phyloP scores from a whole-genome alignment of 2,797 vertebrate species.

The Columba guinea region DNA sequence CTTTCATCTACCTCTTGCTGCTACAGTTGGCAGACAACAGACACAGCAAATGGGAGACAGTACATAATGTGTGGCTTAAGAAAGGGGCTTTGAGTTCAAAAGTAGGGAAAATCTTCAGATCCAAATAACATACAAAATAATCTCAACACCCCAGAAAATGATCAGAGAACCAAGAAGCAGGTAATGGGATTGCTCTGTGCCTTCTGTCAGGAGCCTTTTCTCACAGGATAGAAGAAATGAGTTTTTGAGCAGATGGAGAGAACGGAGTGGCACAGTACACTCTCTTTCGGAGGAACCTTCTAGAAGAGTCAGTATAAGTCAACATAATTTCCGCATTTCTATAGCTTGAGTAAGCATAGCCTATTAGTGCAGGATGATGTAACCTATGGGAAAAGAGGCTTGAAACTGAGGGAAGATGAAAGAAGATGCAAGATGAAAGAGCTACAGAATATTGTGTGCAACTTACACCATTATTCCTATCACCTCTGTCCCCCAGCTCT shows the following conservation, averaged over 20 bases:
- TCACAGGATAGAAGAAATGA: neutral
- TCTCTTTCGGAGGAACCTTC: constrained; percentile 7
- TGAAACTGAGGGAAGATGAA: constrained; percentile 53
- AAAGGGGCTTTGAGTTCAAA: neutral
- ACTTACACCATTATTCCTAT: neutral
- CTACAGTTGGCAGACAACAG: neutral
- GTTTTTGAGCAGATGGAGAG: neutral
- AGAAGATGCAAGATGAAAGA: constrained; percentile 27
- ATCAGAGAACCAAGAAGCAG: neutral
- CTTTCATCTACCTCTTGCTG: neutral
- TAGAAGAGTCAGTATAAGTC: neutral
- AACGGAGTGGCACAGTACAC: neutral
- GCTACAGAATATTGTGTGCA: neutral
- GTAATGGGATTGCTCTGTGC: neutral
- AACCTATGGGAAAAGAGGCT: constrained; percentile 11
- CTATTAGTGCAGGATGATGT: constrained; percentile 21
- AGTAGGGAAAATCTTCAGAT: neutral
- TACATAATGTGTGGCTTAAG: neutral
- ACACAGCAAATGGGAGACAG: neutral
- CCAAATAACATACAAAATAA: neutral
- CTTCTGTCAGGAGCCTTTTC: constrained; percentile 6
- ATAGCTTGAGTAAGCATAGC: neutral
- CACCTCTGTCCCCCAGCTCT: neutral
- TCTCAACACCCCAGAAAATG: neutral
- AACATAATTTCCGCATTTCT: constrained; percentile 10